Conservation (phyloP, 2,888 invertebrate species). For the Dicycla oo region DNA sequence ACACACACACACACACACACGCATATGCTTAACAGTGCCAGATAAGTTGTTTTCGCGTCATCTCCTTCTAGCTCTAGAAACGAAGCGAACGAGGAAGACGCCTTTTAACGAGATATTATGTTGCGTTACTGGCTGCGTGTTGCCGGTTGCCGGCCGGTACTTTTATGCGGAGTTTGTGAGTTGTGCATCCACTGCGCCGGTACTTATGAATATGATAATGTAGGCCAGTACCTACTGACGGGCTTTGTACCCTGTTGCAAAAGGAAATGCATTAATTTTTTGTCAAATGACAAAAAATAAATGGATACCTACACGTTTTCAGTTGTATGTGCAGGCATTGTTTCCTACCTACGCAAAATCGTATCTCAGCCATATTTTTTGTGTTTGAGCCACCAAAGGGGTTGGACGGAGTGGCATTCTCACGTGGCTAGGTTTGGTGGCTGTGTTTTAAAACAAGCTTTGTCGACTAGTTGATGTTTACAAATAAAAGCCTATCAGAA, state of each 20-base stretch:
- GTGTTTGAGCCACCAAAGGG: neutral
- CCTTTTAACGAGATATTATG: slow-evolving; percentile 71
- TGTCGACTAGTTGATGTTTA: slow-evolving; percentile 80
- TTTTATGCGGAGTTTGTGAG: slow-evolving; percentile 68
- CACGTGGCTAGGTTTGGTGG: slow-evolving; percentile 74
- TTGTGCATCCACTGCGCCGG: slow-evolving; percentile 57
- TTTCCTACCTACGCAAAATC: neutral
- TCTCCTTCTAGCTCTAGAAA: slow-evolving; percentile 84
- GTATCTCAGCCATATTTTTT: slow-evolving; percentile 2
- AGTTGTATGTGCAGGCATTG: neutral
- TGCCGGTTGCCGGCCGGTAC: slow-evolving; percentile 70
- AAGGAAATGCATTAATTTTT: neutral
- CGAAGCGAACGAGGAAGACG: slow-evolving; percentile 79
- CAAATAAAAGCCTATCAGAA: slow-evolving; percentile 75
- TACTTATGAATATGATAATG: slow-evolving; percentile 66
- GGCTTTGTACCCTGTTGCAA: slow-evolving; percentile 20
- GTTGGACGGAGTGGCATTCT: slow-evolving; percentile 52
- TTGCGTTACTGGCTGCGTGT: slow-evolving; percentile 67
- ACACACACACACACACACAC: slow-evolving; percentile 75
- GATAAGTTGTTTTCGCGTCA: slow-evolving; percentile 88
- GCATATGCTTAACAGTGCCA: slow-evolving; percentile 71
- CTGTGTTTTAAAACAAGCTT: slow-evolving; percentile 82
- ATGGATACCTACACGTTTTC: neutral
- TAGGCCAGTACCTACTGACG: slow-evolving; percentile 64
- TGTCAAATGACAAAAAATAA: neutral